Base-by-base conservation (phyloP, 2,888 invertebrate species). In the Machimus rusticus region DNA sequence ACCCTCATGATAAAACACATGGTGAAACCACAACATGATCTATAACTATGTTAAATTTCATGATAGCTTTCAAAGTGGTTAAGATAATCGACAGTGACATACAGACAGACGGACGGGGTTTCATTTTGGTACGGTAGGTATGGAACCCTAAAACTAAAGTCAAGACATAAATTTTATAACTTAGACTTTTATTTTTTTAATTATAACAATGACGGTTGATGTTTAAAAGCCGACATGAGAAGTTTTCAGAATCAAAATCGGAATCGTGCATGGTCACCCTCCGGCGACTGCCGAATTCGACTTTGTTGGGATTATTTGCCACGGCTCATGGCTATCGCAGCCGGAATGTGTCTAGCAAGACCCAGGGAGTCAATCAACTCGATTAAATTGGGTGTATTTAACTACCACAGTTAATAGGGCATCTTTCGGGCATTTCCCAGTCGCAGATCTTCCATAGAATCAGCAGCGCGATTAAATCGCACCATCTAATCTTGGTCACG, bases 401-500 rank as follows among this genome's bases (percentile, higher is more conserved):
- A 66, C 66, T 9, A 23, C 28, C 66, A 23, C n/a, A 66, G 12
- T 66, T 66, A 9, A 23, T 66, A 66, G 66, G 66, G 12, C 28
- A 66, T 66, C 66, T 66, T 66, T 66, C 12, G 19, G 66, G 28
- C 1, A 23, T 23, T 55, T 55, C 28, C 9, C 28, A 66, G 23
- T 66, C 66, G 28, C 28, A 66, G 23, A 55, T 66, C 66, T 66
- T 23, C 23, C 8, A 23, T 66, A 66, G 28, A 28, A 66, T 23
- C 66, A 4, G 12, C 12, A 19, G 66, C 9, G 12, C 66, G 12
- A 66, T 66, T 19, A 66, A 66, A 23, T 37, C 16, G n/a, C 76
- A 76, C 76, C 76, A 76, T 76, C 76, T 78, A 78, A 78, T 78
- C 78, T 78, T 78, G 43, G 78, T 78, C 78, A 78, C 78, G 78